A percentile compares a stretch with the other conserved stretches of the same genome.
Evolutionary conservation across 2,797 vertebrate genomes (phyloP).

Genomic region (Falco concolor): DNA sequence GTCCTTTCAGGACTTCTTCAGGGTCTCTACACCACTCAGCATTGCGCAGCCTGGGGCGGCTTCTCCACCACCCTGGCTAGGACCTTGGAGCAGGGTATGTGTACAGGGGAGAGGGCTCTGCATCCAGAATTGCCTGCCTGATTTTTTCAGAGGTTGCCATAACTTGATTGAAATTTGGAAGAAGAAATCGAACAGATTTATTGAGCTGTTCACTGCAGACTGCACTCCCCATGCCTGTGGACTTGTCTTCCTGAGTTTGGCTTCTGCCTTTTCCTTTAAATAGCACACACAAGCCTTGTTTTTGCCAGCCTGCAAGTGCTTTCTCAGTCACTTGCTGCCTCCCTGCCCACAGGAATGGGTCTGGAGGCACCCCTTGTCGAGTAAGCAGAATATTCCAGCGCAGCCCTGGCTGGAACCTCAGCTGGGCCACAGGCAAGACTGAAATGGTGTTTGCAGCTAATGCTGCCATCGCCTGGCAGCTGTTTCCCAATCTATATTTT

Average conservation of each 20-base stretch:
- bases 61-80: background rate
- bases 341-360: background rate
- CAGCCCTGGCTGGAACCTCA: background rate
- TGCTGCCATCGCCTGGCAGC: conserved; percentile 44
- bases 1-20: background rate
- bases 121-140: background rate
- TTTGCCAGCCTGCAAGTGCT: background rate
- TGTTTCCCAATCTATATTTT: background rate
- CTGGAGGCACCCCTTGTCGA: background rate
- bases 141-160: background rate
- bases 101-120: background rate
- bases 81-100: background rate
- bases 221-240: background rate
- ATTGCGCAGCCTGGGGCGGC: background rate
- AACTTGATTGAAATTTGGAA: background rate
- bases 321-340: background rate
- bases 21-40: background rate
- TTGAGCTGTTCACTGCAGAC: background rate
- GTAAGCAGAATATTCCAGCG: background rate
- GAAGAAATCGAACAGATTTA: background rate
- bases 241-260: background rate
- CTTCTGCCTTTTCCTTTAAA: background rate
- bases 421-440: background rate
- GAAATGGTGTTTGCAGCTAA: background rate
- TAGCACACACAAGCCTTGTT: background rate